A percentile compares a stretch with the other conserved stretches of the same genome.
Evolutionary conservation across 2,888 invertebrate genomes (phyloP).

Genomic region (Lithophane socia): DNA sequence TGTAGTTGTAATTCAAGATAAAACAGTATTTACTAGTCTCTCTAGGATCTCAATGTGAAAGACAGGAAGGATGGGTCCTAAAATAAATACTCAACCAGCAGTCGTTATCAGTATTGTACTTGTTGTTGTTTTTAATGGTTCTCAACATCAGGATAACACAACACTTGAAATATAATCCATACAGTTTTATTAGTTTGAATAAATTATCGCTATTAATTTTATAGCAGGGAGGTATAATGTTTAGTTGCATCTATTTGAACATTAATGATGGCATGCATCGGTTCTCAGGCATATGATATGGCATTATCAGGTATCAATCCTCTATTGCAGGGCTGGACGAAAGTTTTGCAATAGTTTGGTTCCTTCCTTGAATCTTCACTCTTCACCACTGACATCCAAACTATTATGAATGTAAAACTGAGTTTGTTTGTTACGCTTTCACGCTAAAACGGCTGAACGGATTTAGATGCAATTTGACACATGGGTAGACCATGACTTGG

Average conservation of each 20-base stretch:
- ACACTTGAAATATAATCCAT: constrained; percentile 42
- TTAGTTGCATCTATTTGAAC: constrained; percentile 26
- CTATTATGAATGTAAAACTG: too few relatives aligned
- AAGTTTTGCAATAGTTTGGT: background rate
- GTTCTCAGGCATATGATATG: constrained; percentile 27
- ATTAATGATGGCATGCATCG: background rate
- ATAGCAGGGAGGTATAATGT: constrained; percentile 19
- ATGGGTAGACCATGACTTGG: too few relatives aligned
- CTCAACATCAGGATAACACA: constrained; percentile 23
- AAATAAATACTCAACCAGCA: constrained; percentile 6
- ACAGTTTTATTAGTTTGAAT: constrained; percentile 40
- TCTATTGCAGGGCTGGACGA: background rate
- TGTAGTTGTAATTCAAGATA: background rate
- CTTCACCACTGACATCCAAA: background rate
- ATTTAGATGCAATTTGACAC: too few relatives aligned
- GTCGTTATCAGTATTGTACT: constrained; percentile 9
- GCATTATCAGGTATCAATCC: constrained; percentile 4
- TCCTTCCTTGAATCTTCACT: background rate
- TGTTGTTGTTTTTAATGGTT: constrained; percentile 20
- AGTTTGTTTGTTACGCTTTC: too few relatives aligned
- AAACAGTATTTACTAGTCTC: too few relatives aligned
- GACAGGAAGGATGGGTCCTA: background rate
- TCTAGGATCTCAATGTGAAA: background rate
- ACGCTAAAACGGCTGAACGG: too few relatives aligned
- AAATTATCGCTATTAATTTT: constrained; percentile 33